phyloP scores from a whole-genome alignment of 2,797 vertebrate species.

The Micropoecilia bifurca region DNA sequence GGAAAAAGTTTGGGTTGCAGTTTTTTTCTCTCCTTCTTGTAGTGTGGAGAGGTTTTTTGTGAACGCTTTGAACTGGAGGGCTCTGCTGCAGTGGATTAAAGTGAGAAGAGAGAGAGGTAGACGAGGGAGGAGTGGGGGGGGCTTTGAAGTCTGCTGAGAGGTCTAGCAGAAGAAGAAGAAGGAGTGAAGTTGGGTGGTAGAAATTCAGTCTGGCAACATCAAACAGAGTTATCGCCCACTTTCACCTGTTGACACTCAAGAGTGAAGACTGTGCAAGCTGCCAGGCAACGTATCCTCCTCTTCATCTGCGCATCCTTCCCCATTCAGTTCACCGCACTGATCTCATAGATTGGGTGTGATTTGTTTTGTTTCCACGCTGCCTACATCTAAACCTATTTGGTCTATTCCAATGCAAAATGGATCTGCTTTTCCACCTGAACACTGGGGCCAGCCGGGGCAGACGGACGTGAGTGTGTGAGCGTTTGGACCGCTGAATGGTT shows the following conservation, averaged over 20 bases:
- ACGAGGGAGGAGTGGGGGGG: slow-evolving; percentile 66
- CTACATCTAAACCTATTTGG: slow-evolving; percentile 40
- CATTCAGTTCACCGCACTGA: slow-evolving; percentile 3
- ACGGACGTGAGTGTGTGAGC: neutral
- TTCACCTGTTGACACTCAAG: slow-evolving; percentile 90
- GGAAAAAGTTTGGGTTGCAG: slow-evolving; percentile 91
- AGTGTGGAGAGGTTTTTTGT: slow-evolving; percentile 58
- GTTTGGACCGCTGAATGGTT: neutral
- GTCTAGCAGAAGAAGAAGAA: slow-evolving; percentile 84
- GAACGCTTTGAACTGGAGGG: slow-evolving; percentile 96
- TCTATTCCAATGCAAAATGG: slow-evolving; percentile 45
- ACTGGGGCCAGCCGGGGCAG: slow-evolving; percentile 39
- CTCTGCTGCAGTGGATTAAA: slow-evolving; percentile 96
- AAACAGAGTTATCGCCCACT: slow-evolving; percentile 87
- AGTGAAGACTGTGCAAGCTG: slow-evolving; percentile 70
- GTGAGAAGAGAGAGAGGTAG: slow-evolving; percentile 82
- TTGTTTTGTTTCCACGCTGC: slow-evolving; percentile 28
- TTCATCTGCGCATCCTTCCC: slow-evolving; percentile 10
- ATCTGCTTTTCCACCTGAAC: slow-evolving; percentile 58
- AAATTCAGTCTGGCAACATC: slow-evolving; percentile 91
- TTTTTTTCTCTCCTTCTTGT: slow-evolving; percentile 30
- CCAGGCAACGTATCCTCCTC: slow-evolving; percentile 35
- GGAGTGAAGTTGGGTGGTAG: slow-evolving; percentile 91
- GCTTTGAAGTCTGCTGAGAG: slow-evolving; percentile 97
- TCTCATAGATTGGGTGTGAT: slow-evolving; percentile 17